phyloP scores from a whole-genome alignment of 1,140 invertebrate genomes.

The Brachionus calyciflorus region DNA sequence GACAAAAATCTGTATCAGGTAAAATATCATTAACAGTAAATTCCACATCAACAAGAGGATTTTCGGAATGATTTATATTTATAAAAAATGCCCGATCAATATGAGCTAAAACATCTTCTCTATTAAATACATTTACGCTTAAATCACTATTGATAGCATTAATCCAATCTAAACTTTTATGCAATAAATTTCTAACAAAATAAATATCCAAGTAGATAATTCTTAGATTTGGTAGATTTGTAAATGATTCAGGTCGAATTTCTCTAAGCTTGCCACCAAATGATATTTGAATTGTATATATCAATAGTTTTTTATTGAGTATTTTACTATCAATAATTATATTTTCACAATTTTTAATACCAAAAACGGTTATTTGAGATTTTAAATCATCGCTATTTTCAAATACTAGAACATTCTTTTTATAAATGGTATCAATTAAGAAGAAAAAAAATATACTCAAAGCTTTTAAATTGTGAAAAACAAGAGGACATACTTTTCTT shows the following conservation, averaged over 20 bases:
- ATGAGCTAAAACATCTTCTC: not conserved
- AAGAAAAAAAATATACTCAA: too few species aligned
- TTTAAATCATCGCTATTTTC: not conserved
- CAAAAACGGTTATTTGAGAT: not conserved
- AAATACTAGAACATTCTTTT: not conserved
- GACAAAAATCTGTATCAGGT: constrained; percentile 1
- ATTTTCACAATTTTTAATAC: not conserved
- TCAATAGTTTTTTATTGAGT: not conserved
- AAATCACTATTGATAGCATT: not conserved
- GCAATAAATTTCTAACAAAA: not conserved
- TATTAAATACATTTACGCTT: not conserved
- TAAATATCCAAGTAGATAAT: not conserved
- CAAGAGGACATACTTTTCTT: too few species aligned
- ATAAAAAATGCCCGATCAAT: not conserved
- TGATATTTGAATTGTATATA: not conserved
- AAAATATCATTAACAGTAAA: not conserved
- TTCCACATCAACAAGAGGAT: not conserved
- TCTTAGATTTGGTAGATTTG: not conserved
- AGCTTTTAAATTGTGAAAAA: too few species aligned
- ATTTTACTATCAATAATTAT: not conserved
- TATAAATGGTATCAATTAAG: constrained; percentile 23
- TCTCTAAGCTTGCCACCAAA: not conserved
- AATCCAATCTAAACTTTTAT: not conserved
- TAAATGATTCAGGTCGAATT: not conserved
- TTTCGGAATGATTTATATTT: not conserved